These are phyloP conservation scores for Hemithea aestivaria DNA, from an alignment of 2,888 invertebrate species.

Conservation along the genomic window DNA sequence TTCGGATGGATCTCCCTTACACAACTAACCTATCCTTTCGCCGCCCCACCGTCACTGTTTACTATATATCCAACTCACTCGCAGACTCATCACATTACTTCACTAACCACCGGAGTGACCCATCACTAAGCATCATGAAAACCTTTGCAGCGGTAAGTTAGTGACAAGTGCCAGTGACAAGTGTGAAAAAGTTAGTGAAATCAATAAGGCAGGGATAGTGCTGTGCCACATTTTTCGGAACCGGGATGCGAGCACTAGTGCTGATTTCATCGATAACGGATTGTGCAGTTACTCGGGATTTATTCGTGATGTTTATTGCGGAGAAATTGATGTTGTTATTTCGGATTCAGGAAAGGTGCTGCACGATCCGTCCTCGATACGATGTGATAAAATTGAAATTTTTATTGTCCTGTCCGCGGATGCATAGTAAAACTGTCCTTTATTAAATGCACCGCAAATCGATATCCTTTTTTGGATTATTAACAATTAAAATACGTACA, in stretches of 20 bases:
- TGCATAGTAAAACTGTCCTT: not conserved
- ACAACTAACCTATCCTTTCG: slow-evolving; percentile 74
- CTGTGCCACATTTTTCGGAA: slow-evolving; percentile 20
- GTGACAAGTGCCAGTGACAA: slow-evolving; percentile 34
- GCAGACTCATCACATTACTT: slow-evolving; percentile 65
- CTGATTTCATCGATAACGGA: slow-evolving; percentile 28
- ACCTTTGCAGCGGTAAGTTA: slow-evolving; percentile 78
- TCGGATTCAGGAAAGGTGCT: slow-evolving; percentile 21
- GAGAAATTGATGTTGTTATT: slow-evolving; percentile 13
- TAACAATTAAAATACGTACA: too few relatives aligned
- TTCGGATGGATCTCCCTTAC: slow-evolving; percentile 71
- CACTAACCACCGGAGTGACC: slow-evolving; percentile 69
- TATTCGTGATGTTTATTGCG: slow-evolving; percentile 12
- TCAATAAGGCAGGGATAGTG: slow-evolving; percentile 46
- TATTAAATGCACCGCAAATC: not conserved
- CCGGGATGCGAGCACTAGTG: slow-evolving; percentile 24
- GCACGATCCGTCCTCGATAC: slow-evolving; percentile 23
- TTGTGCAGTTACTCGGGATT: slow-evolving; percentile 11
- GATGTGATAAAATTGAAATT: slow-evolving; percentile 22
- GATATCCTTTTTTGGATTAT: too few relatives aligned
- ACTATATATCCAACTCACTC: slow-evolving; percentile 65
- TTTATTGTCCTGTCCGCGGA: slow-evolving; percentile 15
- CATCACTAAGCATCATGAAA: slow-evolving; percentile 73
- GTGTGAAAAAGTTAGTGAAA: slow-evolving; percentile 58
- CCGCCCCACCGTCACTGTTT: slow-evolving; percentile 66